Evolutionary conservation across 1,140 invertebrate genomes (phyloP).

Genomic region (Bradynema listronoti): DNA sequence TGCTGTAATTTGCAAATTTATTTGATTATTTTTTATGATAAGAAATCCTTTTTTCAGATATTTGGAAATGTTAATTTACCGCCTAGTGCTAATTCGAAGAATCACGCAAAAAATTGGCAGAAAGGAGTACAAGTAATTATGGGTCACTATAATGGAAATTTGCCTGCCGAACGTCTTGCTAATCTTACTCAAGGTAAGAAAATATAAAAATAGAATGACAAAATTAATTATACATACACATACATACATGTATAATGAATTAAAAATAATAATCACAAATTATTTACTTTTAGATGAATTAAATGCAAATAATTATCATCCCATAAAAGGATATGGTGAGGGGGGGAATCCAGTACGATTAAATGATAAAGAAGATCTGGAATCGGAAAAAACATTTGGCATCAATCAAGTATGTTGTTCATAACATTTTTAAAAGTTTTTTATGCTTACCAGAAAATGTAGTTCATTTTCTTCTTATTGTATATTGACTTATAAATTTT

Average conservation of each 20-base stretch:
- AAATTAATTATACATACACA: no score
- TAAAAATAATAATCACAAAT: constrained; percentile 2
- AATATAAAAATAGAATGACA: no score
- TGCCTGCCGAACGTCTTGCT: constrained; percentile 44
- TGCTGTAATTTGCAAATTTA: constrained; percentile 2
- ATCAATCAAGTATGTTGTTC: constrained; percentile 74
- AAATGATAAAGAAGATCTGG: constrained; percentile 39
- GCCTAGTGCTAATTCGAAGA: neutral
- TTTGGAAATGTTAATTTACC: neutral
- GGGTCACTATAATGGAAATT: constrained; percentile 56
- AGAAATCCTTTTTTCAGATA: constrained; percentile 22
- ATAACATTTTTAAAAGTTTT: neutral
- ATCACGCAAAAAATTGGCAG: neutral
- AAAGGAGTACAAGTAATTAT: constrained; percentile 50
- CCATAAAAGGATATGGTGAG: constrained; percentile 40
- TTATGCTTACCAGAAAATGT: no score
- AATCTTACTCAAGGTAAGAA: constrained; percentile 51
- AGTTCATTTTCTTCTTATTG: no score
- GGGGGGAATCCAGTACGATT: constrained; percentile 41
- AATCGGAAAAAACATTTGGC: constrained; percentile 50
- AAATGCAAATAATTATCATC: constrained; percentile 54
- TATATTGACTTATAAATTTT: no score
- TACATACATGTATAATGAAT: neutral
- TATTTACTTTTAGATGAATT: constrained; percentile 53
- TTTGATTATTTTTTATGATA: neutral